Evolutionary conservation across 2,888 invertebrate species (phyloP), one percentile per base, ranked within the genome.

Genomic region (Phania funesta): DNA sequence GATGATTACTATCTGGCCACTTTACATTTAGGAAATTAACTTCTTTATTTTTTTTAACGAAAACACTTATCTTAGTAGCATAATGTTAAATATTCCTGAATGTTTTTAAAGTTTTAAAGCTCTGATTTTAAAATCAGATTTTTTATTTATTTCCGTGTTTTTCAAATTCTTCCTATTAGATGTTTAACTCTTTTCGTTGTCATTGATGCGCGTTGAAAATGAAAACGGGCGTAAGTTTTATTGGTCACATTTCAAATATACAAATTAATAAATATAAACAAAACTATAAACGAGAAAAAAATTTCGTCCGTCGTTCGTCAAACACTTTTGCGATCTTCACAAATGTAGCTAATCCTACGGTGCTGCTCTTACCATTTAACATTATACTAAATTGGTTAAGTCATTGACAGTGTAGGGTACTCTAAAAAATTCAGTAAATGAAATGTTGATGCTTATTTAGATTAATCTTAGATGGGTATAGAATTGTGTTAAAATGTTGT

Each of bases 181-280:
- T 18, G 20, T 70, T 80, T 38, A 80, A 65, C 60, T 65, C 35
- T 76, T 77, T 77, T 81, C 81, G 73, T 67, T 77, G 81, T 32
- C 81, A 81, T 81, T 81, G 73, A 81, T 77, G 67, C 67, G 56
- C 54, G 32, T 54, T 77, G 26, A 41, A 64, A 70, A 76, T 44
- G 9, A 46, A 64, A 35, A 26, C 11, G 26, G 41, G 20, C 58
- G 50, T 29, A 9, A 60, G 48, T 68, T 29, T 48, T 76, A 16
- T 60, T 73, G 62, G 52, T 52, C 52, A 41, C 73, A 29, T 64
- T 74, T 65, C 32, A 18, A 68, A 76, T 68, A 32, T 48, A 24
- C 16, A 26, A 52, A 65, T 38, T 35, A 75, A 48, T 11, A 29
- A 29, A 67, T 38, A 20, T 24, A 67, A 67, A 58, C 9, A 44